Conservation (phyloP, 2,797 vertebrate genomes). For the Mareca strepera region DNA sequence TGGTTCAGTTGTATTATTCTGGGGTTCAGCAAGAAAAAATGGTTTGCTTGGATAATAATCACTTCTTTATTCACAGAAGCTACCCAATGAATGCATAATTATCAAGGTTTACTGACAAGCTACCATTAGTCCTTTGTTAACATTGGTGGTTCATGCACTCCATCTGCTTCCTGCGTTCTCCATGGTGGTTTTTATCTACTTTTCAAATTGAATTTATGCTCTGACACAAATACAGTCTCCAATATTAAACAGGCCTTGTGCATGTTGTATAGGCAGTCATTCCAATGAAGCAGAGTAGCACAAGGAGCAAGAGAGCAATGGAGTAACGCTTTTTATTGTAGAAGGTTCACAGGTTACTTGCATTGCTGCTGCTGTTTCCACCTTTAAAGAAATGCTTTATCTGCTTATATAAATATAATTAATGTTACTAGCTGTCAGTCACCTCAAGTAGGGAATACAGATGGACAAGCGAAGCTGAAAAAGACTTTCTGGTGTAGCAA, state of each 20-base stretch:
- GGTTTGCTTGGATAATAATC: constrained; percentile 35
- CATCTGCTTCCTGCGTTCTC: constrained; percentile 40
- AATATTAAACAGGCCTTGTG: neutral
- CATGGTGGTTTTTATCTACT: neutral
- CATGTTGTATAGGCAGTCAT: neutral
- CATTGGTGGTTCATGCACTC: constrained; percentile 5
- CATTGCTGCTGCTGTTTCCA: neutral
- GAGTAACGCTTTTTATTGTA: neutral
- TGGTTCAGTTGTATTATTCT: constrained; percentile 20
- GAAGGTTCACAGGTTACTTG: neutral
- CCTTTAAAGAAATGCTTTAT: neutral
- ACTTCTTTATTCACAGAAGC: constrained; percentile 52
- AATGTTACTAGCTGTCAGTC: neutral
- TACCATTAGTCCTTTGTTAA: neutral
- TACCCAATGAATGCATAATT: constrained; percentile 47
- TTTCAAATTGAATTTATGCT: neutral
- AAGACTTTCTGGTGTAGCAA: neutral
- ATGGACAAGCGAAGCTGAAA: neutral
- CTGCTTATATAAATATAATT: neutral
- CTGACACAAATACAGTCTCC: neutral
- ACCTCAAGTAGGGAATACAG: neutral
- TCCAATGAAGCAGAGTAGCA: neutral
- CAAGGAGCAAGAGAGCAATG: neutral
- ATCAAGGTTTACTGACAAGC: constrained; percentile 48
- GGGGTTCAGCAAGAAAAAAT: constrained; percentile 37